Evolutionary conservation across 2,888 invertebrate genomes (phyloP), one percentile per base, ranked within the genome.

Genomic region (Ametastegia equiseti): DNA sequence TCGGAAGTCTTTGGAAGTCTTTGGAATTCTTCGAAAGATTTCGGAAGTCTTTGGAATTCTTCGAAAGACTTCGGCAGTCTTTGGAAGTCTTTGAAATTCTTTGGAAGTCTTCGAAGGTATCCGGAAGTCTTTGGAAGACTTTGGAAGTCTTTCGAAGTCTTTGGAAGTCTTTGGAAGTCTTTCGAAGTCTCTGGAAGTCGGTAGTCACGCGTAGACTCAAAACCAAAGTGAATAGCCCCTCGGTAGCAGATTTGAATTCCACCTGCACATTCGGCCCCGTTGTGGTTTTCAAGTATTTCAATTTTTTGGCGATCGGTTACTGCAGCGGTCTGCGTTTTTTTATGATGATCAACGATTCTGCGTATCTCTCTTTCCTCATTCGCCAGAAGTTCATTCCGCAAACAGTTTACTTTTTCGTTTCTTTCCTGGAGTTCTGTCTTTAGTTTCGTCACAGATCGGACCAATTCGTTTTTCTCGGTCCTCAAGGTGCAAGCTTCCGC

Each of bases 391-490:
- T 78, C 63, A 1, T 27, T 13, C 23, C 78, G 60, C 60, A 78
- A 42, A 15, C 7, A 7, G 27, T 30, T n/a, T 57, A 78, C n/a
- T 54, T 45, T 63, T 2, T 5, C 42, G 57, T 39, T 60, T 0
- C 60, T 39, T 27, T 78, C 60, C 27, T 67, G 42, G 2, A 81
- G 71, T 39, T 83, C 78, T 23, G 50, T 45, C 69, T 81, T 67
- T 42, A 82, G 65, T 80, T 57, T n/a, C 19, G 57, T 19, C 9
- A 84, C 50, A 65, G 90, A 86, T 57, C 90, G 90, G 57, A 84
- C 90, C 47, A 92, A 83, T 15, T 90, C 88, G 69, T 91, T 89
- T 86, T 91, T 92, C 81, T 92, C 91, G 84, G 87, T 90, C 19
- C 89, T 75, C 15, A 93, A 84, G 19, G 83, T 85, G 83, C 89